These are phyloP conservation scores for Plebejus melissa DNA, from an alignment of 2,888 invertebrate genomes.

Conservation along the genomic window DNA sequence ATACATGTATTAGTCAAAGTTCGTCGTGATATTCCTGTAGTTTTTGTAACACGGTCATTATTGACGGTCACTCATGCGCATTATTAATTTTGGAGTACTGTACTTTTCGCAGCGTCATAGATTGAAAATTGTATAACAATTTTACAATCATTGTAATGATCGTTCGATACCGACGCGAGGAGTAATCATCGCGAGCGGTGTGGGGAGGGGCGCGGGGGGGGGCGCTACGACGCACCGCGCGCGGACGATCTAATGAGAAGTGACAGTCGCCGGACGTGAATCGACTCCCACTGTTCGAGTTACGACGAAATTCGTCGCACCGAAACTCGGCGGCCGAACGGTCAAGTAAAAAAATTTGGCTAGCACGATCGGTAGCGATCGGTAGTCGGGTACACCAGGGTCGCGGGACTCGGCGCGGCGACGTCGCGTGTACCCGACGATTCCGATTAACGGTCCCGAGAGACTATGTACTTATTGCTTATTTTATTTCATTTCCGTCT, in stretches of 20 bases:
- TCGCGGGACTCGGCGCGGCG: neutral
- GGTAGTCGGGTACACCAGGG: neutral
- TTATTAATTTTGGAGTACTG: too few relatives aligned
- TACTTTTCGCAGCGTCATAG: neutral
- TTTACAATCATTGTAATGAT: neutral
- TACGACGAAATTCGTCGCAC: neutral
- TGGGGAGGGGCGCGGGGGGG: neutral
- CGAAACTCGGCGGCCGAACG: neutral
- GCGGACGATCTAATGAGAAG: neutral
- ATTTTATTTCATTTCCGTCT: conserved; percentile 29
- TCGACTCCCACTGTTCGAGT: neutral
- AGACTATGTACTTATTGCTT: conserved; percentile 17
- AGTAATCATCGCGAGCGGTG: neutral
- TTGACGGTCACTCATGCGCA: too few relatives aligned
- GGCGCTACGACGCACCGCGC: neutral
- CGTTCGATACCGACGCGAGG: neutral
- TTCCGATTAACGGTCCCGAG: neutral
- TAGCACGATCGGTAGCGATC: neutral
- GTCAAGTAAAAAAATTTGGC: neutral
- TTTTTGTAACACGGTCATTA: too few relatives aligned
- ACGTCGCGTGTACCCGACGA: neutral
- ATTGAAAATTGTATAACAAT: neutral
- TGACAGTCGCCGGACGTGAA: conserved; percentile 1
- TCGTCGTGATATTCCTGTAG: too few relatives aligned
- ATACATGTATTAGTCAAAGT: too few relatives aligned